A percentile compares a stretch with the other conserved stretches of the same genome.
Evolutionary conservation across 2,113 vertebrate genomes (phyloP).

Genomic region (Cacatua alba): DNA sequence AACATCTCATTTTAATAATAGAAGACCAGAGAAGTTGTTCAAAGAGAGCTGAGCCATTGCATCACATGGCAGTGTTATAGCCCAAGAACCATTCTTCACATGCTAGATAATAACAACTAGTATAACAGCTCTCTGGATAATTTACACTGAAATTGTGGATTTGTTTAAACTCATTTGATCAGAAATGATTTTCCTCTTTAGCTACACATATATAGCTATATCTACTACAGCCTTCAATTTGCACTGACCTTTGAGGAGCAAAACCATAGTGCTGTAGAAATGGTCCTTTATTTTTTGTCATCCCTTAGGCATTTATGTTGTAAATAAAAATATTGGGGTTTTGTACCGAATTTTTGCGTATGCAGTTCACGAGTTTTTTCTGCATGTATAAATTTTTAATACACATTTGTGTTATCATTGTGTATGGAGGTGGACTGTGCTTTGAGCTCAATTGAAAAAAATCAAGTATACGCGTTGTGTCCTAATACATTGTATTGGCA

Average conservation of each 20-base stretch:
- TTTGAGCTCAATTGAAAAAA: not conserved
- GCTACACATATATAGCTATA: not conserved
- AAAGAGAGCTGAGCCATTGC: not conserved
- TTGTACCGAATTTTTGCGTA: not conserved
- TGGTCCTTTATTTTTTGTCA: not conserved
- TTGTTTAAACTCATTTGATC: not conserved
- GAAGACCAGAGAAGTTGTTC: not conserved
- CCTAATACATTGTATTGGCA: not conserved
- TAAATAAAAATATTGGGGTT: not conserved
- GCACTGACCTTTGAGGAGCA: not conserved
- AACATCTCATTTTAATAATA: not conserved
- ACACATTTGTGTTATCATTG: not conserved
- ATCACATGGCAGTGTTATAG: not conserved
- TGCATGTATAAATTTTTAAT: not conserved
- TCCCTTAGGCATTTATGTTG: not conserved
- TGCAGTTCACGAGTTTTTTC: not conserved
- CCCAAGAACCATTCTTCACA: not conserved
- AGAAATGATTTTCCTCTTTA: not conserved
- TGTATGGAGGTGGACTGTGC: not conserved
- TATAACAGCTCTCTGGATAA: not conserved
- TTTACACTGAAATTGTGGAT: not conserved
- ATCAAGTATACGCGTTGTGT: rapidly evolving
- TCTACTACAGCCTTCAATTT: not conserved
- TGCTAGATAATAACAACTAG: not conserved
- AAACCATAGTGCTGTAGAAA: not conserved